phyloP scores from a whole-genome alignment of 2,113 vertebrate genomes.

The Urocynchramus pylzowi region DNA sequence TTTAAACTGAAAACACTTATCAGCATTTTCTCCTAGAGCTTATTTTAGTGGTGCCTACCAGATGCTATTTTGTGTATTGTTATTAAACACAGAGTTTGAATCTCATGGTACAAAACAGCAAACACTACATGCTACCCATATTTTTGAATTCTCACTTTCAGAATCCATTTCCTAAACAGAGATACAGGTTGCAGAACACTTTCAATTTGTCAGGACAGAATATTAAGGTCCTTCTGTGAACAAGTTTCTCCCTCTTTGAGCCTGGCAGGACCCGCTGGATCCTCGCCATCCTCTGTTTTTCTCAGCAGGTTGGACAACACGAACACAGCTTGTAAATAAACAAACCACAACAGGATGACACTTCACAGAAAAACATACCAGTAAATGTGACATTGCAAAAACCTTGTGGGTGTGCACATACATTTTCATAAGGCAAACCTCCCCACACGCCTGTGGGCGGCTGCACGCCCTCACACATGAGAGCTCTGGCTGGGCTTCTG shows the following conservation, averaged over 20 bases:
- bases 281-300: neutral
- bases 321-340: constrained; percentile 37
- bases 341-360: constrained; percentile 17
- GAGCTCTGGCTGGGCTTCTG: neutral
- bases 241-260: neutral
- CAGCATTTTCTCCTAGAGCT: neutral
- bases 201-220: neutral
- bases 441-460: neutral
- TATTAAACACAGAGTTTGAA: constrained; percentile 50
- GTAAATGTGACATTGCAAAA: neutral
- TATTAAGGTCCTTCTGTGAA: neutral
- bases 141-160: constrained; percentile 22
- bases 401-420: neutral
- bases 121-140: neutral
- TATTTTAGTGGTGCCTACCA: constrained; percentile 17
- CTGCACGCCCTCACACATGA: neutral
- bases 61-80: constrained; percentile 54
- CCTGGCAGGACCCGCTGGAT: constrained; percentile 10
- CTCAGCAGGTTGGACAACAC: constrained; percentile 23
- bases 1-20: constrained; percentile 7
- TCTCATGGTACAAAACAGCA: neutral
- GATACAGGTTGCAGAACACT: neutral
- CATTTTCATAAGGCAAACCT: constrained; percentile 2
- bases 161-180: neutral
- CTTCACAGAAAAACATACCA: neutral